Conservation (phyloP, 2,113 vertebrate species). For the Podocnemis expansa region DNA sequence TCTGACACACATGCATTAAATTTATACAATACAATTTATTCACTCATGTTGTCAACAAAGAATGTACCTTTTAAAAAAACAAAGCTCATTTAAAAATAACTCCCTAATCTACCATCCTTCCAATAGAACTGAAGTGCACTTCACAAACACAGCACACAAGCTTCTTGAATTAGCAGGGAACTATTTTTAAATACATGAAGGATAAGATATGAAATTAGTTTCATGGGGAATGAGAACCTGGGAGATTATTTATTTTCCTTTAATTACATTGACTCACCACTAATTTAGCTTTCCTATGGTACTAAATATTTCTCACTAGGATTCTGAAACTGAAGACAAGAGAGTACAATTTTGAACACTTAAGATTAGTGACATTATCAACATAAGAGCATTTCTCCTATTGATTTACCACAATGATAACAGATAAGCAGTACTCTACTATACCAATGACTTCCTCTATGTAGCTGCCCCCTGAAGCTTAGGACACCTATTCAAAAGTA, state of each 20-base stretch:
- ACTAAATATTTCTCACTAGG: slow-evolving; percentile 72
- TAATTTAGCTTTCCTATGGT: slow-evolving; percentile 75
- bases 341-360: slow-evolving; percentile 18
- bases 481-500: not conserved
- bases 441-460: not conserved
- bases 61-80: slow-evolving; percentile 28
- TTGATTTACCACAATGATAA: not conserved
- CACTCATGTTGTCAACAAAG: slow-evolving; percentile 53
- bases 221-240: slow-evolving; percentile 80
- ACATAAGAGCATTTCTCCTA: not conserved
- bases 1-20: too few species aligned
- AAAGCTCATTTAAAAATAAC: slow-evolving; percentile 71
- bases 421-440: not conserved
- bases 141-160: slow-evolving; percentile 71
- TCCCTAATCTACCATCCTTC: slow-evolving; percentile 76
- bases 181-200: slow-evolving; percentile 83
- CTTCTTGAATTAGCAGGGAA: slow-evolving; percentile 80
- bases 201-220: slow-evolving; percentile 82
- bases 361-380: not conserved
- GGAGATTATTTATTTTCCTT: slow-evolving; percentile 81
- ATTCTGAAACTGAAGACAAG: slow-evolving; percentile 28
- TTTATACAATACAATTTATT: slow-evolving; percentile 47
- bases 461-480: not conserved
- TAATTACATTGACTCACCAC: slow-evolving; percentile 82
- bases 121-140: slow-evolving; percentile 77